A percentile compares a stretch with the other conserved stretches of the same genome.
phyloP scores from a whole-genome alignment of 1,140 invertebrate genomes.

The Zeugodacus cucurbitae region DNA sequence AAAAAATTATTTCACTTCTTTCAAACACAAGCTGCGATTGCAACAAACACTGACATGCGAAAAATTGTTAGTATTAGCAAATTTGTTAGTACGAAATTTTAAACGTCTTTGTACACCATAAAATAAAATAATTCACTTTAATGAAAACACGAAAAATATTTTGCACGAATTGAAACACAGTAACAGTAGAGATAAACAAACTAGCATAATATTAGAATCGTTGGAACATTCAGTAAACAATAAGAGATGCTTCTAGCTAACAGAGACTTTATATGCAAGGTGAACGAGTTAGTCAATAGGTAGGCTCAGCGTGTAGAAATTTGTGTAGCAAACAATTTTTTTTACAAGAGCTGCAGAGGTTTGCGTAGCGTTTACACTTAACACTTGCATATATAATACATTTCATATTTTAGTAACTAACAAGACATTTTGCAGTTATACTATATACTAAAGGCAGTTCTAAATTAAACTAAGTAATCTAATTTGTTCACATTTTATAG shows the following conservation, averaged over 20 bases:
- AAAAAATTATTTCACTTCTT: background rate
- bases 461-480: conserved; percentile 3
- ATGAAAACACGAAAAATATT: background rate
- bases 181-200: background rate
- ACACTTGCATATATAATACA: background rate
- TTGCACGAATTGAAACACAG: background rate
- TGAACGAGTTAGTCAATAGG: background rate
- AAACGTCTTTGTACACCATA: conserved; percentile 3
- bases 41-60: background rate
- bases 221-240: background rate
- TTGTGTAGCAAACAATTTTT: background rate
- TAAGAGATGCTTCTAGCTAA: background rate
- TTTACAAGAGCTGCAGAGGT: background rate
- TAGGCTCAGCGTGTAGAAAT: background rate
- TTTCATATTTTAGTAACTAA: conserved; percentile 36
- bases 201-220: background rate
- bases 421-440: conserved; percentile 1
- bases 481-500: conserved; percentile 1
- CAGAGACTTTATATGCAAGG: background rate
- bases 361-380: background rate
- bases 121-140: background rate
- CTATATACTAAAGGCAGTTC: background rate
- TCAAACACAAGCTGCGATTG: background rate
- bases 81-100: background rate
- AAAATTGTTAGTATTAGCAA: conserved; percentile 21